These are phyloP conservation scores for Trachemys scripta DNA, from an alignment of 2,113 vertebrate species.

Conservation along the genomic window DNA sequence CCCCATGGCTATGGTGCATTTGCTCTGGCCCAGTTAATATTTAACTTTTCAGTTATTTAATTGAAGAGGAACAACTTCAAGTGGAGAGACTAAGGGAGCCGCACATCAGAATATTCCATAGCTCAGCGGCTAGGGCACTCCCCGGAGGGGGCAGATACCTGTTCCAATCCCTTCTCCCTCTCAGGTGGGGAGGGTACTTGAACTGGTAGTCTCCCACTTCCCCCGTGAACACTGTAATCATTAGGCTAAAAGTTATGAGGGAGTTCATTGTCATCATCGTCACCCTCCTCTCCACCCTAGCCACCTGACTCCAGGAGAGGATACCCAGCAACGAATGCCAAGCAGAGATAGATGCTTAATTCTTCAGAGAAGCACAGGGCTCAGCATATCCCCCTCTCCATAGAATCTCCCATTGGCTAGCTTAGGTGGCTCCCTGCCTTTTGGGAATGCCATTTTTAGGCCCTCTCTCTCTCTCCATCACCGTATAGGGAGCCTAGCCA, in stretches of 20 bases:
- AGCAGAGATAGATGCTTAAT: not conserved
- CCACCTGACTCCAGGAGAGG: too few relatives aligned
- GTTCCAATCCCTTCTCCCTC: not conserved
- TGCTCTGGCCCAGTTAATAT: not conserved
- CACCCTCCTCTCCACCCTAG: not conserved
- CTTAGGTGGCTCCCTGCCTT: not conserved
- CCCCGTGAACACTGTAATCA: not conserved
- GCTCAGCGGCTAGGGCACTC: not conserved
- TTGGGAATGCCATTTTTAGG: not conserved
- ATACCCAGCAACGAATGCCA: not conserved
- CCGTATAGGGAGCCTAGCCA: not conserved
- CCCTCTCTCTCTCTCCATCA: not conserved
- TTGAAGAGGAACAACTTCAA: not conserved
- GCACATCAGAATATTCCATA: not conserved
- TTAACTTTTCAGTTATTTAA: not conserved
- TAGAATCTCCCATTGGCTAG: not conserved
- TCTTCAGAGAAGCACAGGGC: not conserved
- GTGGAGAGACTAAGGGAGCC: not conserved
- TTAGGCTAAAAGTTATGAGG: not conserved
- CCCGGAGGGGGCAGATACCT: not conserved
- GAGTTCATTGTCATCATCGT: not conserved
- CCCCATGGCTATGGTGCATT: not conserved
- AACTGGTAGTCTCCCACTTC: too few relatives aligned
- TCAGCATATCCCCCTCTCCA: not conserved
- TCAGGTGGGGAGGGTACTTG: not conserved